Evolutionary conservation across 2,113 vertebrate genomes (phyloP), one percentile per base, ranked within the genome.

Genomic region (Seriola aureovittata): DNA sequence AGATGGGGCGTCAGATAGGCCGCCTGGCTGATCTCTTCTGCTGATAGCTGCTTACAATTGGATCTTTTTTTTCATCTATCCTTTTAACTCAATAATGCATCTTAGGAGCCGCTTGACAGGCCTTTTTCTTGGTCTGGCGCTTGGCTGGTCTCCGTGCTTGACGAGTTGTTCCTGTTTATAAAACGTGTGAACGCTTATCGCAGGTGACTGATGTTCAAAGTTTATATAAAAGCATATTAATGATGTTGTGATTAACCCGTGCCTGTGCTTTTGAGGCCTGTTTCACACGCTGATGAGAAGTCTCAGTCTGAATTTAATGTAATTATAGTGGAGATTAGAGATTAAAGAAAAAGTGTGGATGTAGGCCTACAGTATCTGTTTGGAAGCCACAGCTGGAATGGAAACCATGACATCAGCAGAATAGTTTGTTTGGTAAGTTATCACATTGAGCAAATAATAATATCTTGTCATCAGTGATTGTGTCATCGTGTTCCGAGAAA

Each of bases 1-100:
- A 92, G 94, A 96, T 95, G 92, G 93, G 92, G 89, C 89, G 90
- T 91, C 89, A 90, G 95, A 96, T 96, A 91, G 67, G 81, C 82
- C 82, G 75, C 90, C 86, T 83, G 89, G 90, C 93, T 90, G 95
- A 96, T 96, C 92, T 90, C 74, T 79, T 77, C 76, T 23, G 64
- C 88, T 83, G 94, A 95, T 96, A 93, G 89, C 80, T 82, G 85
- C 89, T 94, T 71, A 94, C 91, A 93, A 94, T 93, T 94, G 93
- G 90, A 96, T 94, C 93, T 93, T 88, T 93, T 85, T 83, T 80
- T 91, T 86, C 89, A 91, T 94, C 80, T 82, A 44, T 93, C 81
- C 87, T 91, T 95, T 93, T 90, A 95, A 94, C 92, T 91, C 89
- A 91, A 80, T 93, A 93, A 89, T 86, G 91, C 87, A 69, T 84